phyloP scores from a whole-genome alignment of 2,888 invertebrate species.

The Chrysina gloriosa region DNA sequence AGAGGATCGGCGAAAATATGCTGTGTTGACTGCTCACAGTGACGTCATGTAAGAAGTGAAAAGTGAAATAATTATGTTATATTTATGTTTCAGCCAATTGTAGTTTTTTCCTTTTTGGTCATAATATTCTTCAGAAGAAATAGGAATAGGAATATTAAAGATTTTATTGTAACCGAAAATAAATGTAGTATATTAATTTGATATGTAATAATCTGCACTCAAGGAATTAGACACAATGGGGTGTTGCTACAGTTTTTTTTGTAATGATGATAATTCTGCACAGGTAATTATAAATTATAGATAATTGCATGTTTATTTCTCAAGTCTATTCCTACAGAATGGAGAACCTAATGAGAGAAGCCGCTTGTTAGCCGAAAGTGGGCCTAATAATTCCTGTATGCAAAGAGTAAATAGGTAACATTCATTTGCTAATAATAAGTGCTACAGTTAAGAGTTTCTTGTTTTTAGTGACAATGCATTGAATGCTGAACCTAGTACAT shows the following conservation, averaged over 20 bases:
- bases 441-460: not conserved
- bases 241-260: constrained; percentile 77
- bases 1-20: too few relatives aligned
- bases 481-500: constrained; percentile 71
- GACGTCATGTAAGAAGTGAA: too few relatives aligned
- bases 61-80: too few relatives aligned
- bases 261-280: constrained; percentile 76
- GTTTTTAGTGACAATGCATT: constrained; percentile 73
- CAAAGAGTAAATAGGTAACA: constrained; percentile 73
- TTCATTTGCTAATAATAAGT: not conserved
- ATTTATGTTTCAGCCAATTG: too few relatives aligned
- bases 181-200: not conserved
- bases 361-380: constrained; percentile 81
- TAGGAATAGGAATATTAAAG: too few relatives aligned
- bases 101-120: too few relatives aligned
- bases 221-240: too few relatives aligned
- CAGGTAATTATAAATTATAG: constrained; percentile 68
- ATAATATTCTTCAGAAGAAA: too few relatives aligned
- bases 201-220: too few relatives aligned
- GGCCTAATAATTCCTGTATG: constrained; percentile 78
- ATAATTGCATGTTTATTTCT: constrained; percentile 40
- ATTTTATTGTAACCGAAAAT: too few relatives aligned
- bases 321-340: constrained; percentile 58
- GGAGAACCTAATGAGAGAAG: constrained; percentile 81
- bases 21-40: too few relatives aligned